phyloP scores from a whole-genome alignment of 2,888 invertebrate genomes.

The Cantharis nigra region DNA sequence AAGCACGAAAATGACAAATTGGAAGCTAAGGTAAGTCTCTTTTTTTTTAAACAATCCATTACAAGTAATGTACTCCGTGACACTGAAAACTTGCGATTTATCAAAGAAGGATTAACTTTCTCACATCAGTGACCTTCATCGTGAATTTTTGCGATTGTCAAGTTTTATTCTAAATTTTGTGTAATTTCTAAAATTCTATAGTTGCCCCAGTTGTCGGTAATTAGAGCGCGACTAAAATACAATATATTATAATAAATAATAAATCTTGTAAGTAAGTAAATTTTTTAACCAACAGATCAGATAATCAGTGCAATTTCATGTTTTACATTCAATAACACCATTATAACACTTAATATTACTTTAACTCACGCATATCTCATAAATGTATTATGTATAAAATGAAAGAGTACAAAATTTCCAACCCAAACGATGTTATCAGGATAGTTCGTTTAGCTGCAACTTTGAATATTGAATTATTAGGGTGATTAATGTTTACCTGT shows the following conservation, averaged over 20 bases:
- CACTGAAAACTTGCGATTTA: background rate
- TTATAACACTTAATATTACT: no score
- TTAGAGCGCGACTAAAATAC: background rate
- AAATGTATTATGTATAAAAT: no score
- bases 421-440: background rate
- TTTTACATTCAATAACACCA: background rate
- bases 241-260: background rate
- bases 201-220: background rate
- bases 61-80: background rate
- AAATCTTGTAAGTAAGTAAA: background rate
- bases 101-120: background rate
- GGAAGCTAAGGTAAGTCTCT: conserved; percentile 83
- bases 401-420: background rate
- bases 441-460: no score
- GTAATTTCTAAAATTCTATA: background rate
- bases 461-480: no score
- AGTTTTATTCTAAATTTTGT: background rate
- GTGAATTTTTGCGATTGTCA: background rate
- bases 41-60: background rate
- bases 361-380: no score
- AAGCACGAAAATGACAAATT: conserved; percentile 89
- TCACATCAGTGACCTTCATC: background rate
- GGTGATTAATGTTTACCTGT: no score
- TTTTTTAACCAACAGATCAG: background rate
- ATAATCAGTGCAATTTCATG: background rate